These are phyloP conservation scores for Eupithecia inturbata DNA, from an alignment of 2,888 invertebrate species.

Conservation along the genomic window DNA sequence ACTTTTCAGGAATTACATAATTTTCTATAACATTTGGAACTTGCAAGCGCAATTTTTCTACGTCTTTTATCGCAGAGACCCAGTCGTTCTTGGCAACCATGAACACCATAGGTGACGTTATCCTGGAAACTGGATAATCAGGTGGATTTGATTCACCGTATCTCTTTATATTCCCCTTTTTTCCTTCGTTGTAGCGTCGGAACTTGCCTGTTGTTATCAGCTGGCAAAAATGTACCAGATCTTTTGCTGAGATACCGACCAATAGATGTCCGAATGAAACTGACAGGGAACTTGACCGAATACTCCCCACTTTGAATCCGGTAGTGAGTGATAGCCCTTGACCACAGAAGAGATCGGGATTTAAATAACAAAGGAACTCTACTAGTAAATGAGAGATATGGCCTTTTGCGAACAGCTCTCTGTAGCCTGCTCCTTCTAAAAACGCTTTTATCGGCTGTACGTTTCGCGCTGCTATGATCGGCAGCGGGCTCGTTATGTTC, in stretches of 20 bases:
- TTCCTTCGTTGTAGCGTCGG: slow-evolving; percentile 70
- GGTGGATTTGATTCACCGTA: slow-evolving; percentile 68
- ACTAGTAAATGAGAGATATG: slow-evolving; percentile 68
- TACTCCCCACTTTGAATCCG: slow-evolving; percentile 82
- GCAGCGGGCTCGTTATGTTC: slow-evolving; percentile 67
- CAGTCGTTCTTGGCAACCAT: slow-evolving; percentile 83
- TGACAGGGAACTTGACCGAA: slow-evolving; percentile 80
- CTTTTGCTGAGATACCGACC: slow-evolving; percentile 80
- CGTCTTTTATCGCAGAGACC: slow-evolving; percentile 84
- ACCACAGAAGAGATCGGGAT: slow-evolving; percentile 82
- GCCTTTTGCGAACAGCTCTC: slow-evolving; percentile 86
- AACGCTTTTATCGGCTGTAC: slow-evolving; percentile 52
- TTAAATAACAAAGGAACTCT: slow-evolving; percentile 64
- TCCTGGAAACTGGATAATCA: slow-evolving; percentile 63
- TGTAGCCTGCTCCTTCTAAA: slow-evolving; percentile 73
- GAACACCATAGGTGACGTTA: slow-evolving; percentile 69
- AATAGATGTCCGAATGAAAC: slow-evolving; percentile 81
- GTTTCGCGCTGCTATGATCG: slow-evolving; percentile 49
- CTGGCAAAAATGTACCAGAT: slow-evolving; percentile 82
- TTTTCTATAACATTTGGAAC: slow-evolving; percentile 85
- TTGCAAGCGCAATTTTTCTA: slow-evolving; percentile 76
- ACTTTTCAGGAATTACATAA: slow-evolving; percentile 82
- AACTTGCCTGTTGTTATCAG: slow-evolving; percentile 65
- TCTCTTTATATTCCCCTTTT: slow-evolving; percentile 58
- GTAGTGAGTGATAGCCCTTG: slow-evolving; percentile 81